These are phyloP conservation scores for Cheirogaleus medius DNA, from an alignment of 2,113 vertebrate species.

Conservation along the genomic window DNA sequence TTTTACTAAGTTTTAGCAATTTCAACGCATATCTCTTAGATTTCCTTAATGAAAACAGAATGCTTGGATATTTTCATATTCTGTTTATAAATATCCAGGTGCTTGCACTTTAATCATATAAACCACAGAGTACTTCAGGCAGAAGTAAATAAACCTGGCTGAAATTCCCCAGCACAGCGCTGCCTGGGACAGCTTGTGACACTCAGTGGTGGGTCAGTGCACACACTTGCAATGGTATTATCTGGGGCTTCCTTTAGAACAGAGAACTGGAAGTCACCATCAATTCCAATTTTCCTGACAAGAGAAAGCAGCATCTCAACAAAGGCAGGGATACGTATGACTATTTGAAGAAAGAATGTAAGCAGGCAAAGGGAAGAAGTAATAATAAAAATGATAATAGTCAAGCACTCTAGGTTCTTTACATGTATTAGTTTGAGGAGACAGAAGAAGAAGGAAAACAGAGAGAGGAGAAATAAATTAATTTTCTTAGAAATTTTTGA, in stretches of 20 bases:
- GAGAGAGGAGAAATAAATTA: not conserved
- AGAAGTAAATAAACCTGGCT: slow-evolving; percentile 24
- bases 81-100: slow-evolving; percentile 56
- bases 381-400: not conserved
- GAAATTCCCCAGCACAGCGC: not conserved
- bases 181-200: not conserved
- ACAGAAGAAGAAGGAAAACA: not conserved
- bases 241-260: not conserved
- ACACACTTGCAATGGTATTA: not conserved
- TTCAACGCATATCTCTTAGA: not conserved
- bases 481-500: slow-evolving; percentile 11
- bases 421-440: not conserved
- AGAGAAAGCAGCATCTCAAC: not conserved
- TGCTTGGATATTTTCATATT: slow-evolving; percentile 13
- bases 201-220: not conserved
- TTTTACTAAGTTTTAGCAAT: slow-evolving; percentile 1
- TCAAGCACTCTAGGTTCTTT: not conserved
- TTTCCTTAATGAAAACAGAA: slow-evolving; percentile 49
- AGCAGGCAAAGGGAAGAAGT: not conserved
- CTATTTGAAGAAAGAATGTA: not conserved
- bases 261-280: not conserved
- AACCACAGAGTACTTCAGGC: not conserved
- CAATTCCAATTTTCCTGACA: not conserved
- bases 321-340: not conserved
- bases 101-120: slow-evolving; percentile 17